Base-by-base conservation (phyloP, 2,113 vertebrate species). In the Coturnix japonica region DNA sequence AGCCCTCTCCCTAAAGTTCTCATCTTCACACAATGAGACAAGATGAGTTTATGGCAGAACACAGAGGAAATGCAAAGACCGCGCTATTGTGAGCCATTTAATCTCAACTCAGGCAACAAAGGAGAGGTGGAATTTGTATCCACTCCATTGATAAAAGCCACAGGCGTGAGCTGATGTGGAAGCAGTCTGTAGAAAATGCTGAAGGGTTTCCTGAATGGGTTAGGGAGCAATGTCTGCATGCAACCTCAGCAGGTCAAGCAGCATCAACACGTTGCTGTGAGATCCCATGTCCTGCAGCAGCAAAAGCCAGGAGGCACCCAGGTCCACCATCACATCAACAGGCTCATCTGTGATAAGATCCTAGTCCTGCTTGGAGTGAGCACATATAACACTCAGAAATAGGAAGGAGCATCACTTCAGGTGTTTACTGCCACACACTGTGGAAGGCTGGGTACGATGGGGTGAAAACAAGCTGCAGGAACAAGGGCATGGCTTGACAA, bases 381-480 rank as follows among this genome's bases (percentile, higher is more conserved):
- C 0, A 14, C 11, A 21, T 10, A 25, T 11, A 28, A 6, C 25
- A 71, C 3, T 16, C 30, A 39, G 11, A 3, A 53, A 51, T 3
- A 2, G 2, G 60, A 80, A 61, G 60, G 15, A 41, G 41, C 47
- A 31, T 18, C 2, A n/a, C 20, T 23, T 35, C 46, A 67, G 21
- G 26, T 1, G 5, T 14, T 14, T 4, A 14, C 17, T 43, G 17
- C 30, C 54, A 56, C 30, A n/a, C 28, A 5, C 51, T 16, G 26
- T 5, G 9, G 53, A 54, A 54, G 18, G 30, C 17, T 33, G 46
- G 15, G 31, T 18, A 26, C 3, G 7, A 66, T 6, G 28, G 78
- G 25, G 23, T 1, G 2, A 41, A 20, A 65, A 41, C 28, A 39
- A 65, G n/a, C n/a, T 35, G 9, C 3, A 22, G 57, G 33, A 60